phyloP scores from a whole-genome alignment of 2,888 invertebrate genomes.

The Dendrolimus houi region DNA sequence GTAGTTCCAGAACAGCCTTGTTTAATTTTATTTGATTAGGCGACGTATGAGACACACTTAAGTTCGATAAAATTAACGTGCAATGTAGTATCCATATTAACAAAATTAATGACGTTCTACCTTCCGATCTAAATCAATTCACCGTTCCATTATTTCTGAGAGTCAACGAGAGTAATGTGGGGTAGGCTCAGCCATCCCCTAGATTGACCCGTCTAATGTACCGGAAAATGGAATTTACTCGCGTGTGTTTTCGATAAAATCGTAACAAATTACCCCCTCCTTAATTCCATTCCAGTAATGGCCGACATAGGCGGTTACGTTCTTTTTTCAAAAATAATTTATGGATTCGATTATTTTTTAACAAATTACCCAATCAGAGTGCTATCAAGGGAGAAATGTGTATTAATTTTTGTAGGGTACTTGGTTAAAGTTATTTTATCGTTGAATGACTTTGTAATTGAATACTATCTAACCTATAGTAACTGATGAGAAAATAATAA shows the following conservation, averaged over 20 bases:
- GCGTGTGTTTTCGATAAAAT: conserved; percentile 42
- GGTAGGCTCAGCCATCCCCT: conserved; percentile 5
- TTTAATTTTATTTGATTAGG: too few species aligned
- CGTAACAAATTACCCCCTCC: conserved; percentile 16
- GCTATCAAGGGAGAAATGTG: neutral
- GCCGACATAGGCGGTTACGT: neutral
- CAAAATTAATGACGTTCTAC: neutral
- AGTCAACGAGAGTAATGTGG: neutral
- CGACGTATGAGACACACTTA: too few species aligned
- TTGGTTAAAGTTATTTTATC: too few species aligned
- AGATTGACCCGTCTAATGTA: conserved; percentile 57
- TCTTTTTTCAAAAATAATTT: neutral
- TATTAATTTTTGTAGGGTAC: neutral
- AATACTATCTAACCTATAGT: too few species aligned
- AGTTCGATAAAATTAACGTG: too few species aligned
- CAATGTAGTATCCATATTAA: neutral
- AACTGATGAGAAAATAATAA: too few species aligned
- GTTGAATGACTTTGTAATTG: too few species aligned
- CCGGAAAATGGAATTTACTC: conserved; percentile 60
- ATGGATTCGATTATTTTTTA: neutral
- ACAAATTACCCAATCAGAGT: neutral
- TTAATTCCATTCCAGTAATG: conserved; percentile 7
- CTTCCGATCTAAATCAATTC: neutral
- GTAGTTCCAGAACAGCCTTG: too few species aligned
- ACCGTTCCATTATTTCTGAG: conserved; percentile 1